phyloP scores from a whole-genome alignment of 2,888 invertebrate species.

The Callyntrura guangdongensis region DNA sequence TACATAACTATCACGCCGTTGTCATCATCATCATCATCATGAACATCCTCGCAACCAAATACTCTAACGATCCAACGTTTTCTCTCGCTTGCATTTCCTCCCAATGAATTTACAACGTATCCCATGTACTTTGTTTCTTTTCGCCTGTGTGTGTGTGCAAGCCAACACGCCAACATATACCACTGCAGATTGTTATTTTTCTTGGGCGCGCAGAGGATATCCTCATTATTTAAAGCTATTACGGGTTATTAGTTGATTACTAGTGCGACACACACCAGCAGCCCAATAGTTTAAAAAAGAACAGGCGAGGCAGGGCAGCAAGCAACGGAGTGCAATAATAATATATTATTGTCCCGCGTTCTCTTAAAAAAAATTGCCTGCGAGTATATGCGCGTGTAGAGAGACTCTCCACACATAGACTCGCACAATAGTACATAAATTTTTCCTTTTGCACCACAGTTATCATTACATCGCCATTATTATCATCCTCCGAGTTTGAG shows the following conservation, averaged over 20 bases:
- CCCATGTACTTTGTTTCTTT: not conserved
- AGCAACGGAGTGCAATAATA: not conserved
- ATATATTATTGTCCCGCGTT: not conserved
- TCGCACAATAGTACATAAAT: not conserved
- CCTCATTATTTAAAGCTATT: constrained; percentile 71
- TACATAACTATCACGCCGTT: not conserved
- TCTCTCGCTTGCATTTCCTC: not conserved
- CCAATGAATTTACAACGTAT: no score
- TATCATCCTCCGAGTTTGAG: not conserved
- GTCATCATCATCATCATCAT: no score
- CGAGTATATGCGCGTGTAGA: not conserved
- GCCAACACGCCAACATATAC: not conserved
- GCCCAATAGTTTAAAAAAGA: not conserved
- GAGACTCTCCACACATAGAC: not conserved
- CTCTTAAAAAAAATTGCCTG: not conserved
- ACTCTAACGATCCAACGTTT: not conserved
- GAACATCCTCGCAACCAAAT: not conserved
- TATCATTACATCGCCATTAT: constrained; percentile 9
- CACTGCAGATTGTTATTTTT: not conserved
- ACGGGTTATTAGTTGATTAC: constrained; percentile 70
- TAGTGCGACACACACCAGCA: constrained; percentile 36
- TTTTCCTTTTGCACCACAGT: not conserved
- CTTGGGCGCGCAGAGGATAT: constrained; percentile 32
- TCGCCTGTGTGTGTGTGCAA: not conserved
- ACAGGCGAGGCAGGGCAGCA: no score